A percentile compares a stretch with the other conserved stretches of the same genome.
Evolutionary conservation across 2,113 vertebrate species (phyloP).

Genomic region (Bos javanicus): DNA sequence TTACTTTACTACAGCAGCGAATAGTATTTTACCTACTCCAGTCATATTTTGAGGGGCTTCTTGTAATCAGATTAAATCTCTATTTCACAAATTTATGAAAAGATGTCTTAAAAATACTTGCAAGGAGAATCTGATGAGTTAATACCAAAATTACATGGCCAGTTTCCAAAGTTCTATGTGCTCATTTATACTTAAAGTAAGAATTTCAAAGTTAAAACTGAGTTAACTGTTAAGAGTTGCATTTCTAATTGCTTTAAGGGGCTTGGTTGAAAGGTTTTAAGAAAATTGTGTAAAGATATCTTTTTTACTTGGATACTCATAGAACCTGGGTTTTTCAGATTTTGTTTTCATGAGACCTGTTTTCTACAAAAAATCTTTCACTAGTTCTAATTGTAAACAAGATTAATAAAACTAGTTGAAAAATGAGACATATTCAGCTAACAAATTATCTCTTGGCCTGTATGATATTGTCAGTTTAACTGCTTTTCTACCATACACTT

Average conservation of each 20-base stretch:
- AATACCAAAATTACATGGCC: background rate
- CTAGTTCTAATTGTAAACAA: background rate
- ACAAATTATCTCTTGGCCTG: background rate
- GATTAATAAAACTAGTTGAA: background rate
- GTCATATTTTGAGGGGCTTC: background rate
- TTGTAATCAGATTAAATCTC: background rate
- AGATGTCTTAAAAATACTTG: background rate
- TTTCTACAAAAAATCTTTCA: background rate
- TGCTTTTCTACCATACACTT: background rate
- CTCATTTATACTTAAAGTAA: background rate
- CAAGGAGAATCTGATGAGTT: background rate
- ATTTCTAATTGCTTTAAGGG: background rate
- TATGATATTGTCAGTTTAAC: background rate
- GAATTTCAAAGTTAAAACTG: background rate
- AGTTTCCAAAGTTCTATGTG: background rate
- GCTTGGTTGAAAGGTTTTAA: background rate
- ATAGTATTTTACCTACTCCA: background rate
- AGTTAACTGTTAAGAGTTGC: background rate
- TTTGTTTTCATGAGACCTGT: background rate
- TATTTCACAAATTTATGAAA: conserved; percentile 1
- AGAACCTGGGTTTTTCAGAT: background rate
- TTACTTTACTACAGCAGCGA: background rate
- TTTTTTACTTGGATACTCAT: background rate
- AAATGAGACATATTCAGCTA: background rate
- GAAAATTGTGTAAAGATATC: background rate